Percentiles rank a stretch among this genome's conserved stretches.
Conservation (phyloP, 2,888 invertebrate species). For the Saturnia japonica region DNA sequence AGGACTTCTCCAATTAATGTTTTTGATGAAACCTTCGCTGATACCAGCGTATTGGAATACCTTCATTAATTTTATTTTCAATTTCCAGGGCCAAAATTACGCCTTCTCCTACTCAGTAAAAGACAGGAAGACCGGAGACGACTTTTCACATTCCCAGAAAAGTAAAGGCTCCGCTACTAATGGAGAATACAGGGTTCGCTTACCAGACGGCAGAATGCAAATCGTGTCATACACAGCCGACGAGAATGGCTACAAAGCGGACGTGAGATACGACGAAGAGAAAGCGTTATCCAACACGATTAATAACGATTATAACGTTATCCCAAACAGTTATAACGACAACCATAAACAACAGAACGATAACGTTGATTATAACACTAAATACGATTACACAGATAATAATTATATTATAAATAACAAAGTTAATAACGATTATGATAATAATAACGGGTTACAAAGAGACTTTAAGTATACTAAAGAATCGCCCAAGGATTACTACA, state of each 20-base stretch:
- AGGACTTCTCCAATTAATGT: too few species aligned
- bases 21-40: too few species aligned
- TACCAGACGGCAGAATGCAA: constrained; percentile 85
- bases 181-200: constrained; percentile 85
- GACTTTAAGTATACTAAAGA: constrained; percentile 16
- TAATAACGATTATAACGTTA: constrained; percentile 29
- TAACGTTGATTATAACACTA: not conserved
- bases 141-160: constrained; percentile 85
- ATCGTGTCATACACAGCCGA: constrained; percentile 86
- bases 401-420: constrained; percentile 23
- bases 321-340: not conserved
- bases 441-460: constrained; percentile 24
- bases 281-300: constrained; percentile 34
- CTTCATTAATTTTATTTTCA: not conserved
- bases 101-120: constrained; percentile 85
- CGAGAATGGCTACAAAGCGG: constrained; percentile 85
- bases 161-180: constrained; percentile 84
- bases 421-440: constrained; percentile 30
- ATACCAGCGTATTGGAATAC: too few species aligned
- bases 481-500: constrained; percentile 33
- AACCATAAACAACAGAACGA: constrained; percentile 2
- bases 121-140: constrained; percentile 84
- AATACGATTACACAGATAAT: constrained; percentile 15
- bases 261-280: constrained; percentile 83
- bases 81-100: constrained; percentile 76